Evolutionary conservation across 64 coral and sea anemone species (phyloP).

Genomic region (Dendrophyllia cribrosa): DNA sequence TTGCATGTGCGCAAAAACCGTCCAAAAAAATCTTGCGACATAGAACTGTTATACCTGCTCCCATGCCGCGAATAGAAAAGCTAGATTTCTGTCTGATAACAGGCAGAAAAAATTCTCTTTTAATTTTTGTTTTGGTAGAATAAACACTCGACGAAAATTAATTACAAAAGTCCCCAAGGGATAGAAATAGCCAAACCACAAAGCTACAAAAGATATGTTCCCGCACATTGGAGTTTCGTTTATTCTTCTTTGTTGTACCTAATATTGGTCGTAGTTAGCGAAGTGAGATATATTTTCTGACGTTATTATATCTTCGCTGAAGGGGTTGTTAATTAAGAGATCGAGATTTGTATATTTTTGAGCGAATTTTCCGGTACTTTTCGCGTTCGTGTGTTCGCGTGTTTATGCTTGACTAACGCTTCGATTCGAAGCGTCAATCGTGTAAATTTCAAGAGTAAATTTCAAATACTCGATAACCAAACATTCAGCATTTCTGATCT

Average conservation of each 20-base stretch:
- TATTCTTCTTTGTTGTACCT: neutral
- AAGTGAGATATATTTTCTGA: neutral
- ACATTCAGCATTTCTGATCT: neutral
- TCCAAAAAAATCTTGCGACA: neutral
- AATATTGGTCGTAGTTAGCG: neutral
- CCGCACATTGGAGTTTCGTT: neutral
- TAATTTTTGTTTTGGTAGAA: neutral
- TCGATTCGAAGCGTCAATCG: neutral
- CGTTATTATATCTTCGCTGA: neutral
- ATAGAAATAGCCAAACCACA: neutral
- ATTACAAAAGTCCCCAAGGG: conserved; percentile 20
- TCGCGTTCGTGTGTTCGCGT: neutral
- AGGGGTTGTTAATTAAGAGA: neutral
- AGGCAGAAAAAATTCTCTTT: neutral
- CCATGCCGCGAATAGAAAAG: neutral
- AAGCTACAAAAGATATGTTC: neutral
- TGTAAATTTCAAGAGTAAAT: neutral
- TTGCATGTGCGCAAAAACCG: neutral
- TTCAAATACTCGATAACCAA: neutral
- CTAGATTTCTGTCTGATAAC: neutral
- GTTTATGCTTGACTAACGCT: neutral
- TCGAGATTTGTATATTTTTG: neutral
- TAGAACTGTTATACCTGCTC: neutral
- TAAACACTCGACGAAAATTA: neutral
- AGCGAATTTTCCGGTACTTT: neutral